These are phyloP conservation scores for Hippopotamyrus pictus DNA, from an alignment of 2,797 vertebrate genomes.

Conservation along the genomic window DNA sequence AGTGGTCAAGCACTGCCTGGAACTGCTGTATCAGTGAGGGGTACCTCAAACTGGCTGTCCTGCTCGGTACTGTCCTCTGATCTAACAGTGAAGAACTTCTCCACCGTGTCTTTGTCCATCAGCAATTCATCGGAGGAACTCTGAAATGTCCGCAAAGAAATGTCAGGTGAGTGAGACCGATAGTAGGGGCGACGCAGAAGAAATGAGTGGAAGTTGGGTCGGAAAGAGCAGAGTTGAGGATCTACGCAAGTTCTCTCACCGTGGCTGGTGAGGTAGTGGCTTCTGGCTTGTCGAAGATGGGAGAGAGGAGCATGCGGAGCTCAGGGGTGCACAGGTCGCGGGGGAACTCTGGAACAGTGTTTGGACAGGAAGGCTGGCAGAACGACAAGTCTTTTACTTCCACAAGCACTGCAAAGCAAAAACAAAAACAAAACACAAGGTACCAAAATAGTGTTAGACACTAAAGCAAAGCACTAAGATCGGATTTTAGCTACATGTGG, in stretches of 20 bases:
- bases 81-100: conserved; percentile 58
- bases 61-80: conserved; percentile 40
- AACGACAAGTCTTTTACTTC: conserved; percentile 45
- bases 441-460: not conserved
- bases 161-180: not conserved
- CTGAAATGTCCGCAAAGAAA: conserved; percentile 32
- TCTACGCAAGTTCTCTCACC: conserved; percentile 19
- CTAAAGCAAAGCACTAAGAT: not conserved
- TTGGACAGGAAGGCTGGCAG: conserved; percentile 32
- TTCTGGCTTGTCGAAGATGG: conserved; percentile 62
- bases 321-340: conserved; percentile 70
- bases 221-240: not conserved
- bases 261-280: not conserved
- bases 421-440: not conserved
- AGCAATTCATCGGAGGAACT: conserved; percentile 38
- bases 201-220: not conserved
- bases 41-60: conserved; percentile 41
- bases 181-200: not conserved
- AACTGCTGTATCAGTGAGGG: not conserved
- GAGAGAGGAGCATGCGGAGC: conserved; percentile 66
- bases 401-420: conserved; percentile 33
- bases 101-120: conserved; percentile 51
- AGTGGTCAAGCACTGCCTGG: not conserved
- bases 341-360: conserved; percentile 55
- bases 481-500: not conserved